phyloP scores from a whole-genome alignment of 2,113 vertebrate genomes.

The cattle (Bos taurus) region ARS-UCD2.0 NC_037340.1:9390501-9391000 shows the following conservation, averaged over 20 bases:
- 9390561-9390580: not conserved
- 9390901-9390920: constrained; percentile 7
- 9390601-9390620: not conserved
- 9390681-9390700: not conserved
- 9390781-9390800: not conserved
- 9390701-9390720: not conserved
- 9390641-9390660: not conserved
- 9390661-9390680: not conserved
- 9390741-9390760: not conserved
- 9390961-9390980: constrained; percentile 47
- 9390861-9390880: not conserved
- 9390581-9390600: not conserved
- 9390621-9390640: not conserved
- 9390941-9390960: not conserved
- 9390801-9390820: not conserved
- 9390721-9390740: not conserved
- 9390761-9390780: not conserved
- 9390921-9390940: not conserved
- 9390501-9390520: not conserved
- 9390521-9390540: not conserved
- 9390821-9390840: not conserved
- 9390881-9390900: not conserved
- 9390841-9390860: not conserved
- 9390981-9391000: constrained; percentile 28
- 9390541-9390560: not conserved